Conservation (phyloP, 2,888 invertebrate genomes). For the Dicyrtoma fusca region DNA sequence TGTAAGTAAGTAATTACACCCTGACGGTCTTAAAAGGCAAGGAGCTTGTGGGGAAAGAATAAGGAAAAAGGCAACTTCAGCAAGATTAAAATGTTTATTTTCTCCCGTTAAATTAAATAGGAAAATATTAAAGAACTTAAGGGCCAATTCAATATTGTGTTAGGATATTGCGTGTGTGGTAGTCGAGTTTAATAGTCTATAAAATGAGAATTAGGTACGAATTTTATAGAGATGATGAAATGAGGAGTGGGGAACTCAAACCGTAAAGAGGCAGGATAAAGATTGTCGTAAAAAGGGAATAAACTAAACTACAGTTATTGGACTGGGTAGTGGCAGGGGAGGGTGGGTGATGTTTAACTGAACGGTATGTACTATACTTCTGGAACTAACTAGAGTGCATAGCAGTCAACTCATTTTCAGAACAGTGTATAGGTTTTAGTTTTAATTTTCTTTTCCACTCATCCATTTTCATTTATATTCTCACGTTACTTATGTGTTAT, state of each 20-base stretch:
- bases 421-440: no score
- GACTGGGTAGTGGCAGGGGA: no score
- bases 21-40: no score
- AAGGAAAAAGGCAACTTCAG: slow-evolving; percentile 23
- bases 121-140: slow-evolving; percentile 36
- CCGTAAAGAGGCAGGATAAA: slow-evolving; percentile 20
- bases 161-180: slow-evolving; percentile 23
- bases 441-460: slow-evolving; percentile 13
- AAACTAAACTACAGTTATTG: slow-evolving; percentile 17
- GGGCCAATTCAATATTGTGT: slow-evolving; percentile 39
- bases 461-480: slow-evolving; percentile 21
- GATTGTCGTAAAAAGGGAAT: slow-evolving; percentile 17
- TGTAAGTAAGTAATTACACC: no score
- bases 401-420: background rate
- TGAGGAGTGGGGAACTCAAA: slow-evolving; percentile 21
- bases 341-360: no score
- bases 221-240: slow-evolving; percentile 33
- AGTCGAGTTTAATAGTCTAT: slow-evolving; percentile 31
- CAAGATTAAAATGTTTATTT: slow-evolving; percentile 36
- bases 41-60: background rate
- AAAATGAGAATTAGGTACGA: slow-evolving; percentile 36
- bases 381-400: background rate
- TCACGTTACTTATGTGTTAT: slow-evolving; percentile 5
- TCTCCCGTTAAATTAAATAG: slow-evolving; percentile 27
- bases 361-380: background rate